These are phyloP conservation scores for Rhopalosiphum nymphaeae DNA, from an alignment of 2,888 invertebrate species.

Conservation along the genomic window DNA sequence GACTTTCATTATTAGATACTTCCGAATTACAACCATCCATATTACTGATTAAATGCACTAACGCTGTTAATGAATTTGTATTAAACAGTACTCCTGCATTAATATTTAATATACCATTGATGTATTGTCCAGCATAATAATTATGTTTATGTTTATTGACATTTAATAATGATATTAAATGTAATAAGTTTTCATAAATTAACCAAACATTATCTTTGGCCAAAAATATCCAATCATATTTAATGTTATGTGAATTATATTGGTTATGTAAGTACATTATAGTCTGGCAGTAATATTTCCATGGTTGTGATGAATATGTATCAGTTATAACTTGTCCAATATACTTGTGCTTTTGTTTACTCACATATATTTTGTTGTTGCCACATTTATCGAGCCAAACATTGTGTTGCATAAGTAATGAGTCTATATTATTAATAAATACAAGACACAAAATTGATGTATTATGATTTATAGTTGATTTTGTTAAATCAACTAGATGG, in stretches of 20 bases:
- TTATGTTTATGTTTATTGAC: background rate
- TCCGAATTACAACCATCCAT: background rate
- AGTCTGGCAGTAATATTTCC: constrained; percentile 41
- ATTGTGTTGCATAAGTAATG: constrained; percentile 28
- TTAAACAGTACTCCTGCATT: constrained; percentile 31
- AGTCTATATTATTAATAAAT: constrained; percentile 31
- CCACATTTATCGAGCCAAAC: constrained; percentile 38
- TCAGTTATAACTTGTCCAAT: background rate
- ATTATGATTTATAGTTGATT: background rate
- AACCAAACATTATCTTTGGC: constrained; percentile 47
- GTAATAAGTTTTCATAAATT: constrained; percentile 52
- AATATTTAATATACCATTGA: background rate
- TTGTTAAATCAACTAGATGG: constrained; percentile 16
- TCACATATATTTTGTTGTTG: background rate
- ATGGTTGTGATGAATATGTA: constrained; percentile 8
- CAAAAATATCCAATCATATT: constrained; percentile 55
- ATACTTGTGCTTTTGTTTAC: background rate
- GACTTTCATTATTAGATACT: background rate
- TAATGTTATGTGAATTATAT: background rate
- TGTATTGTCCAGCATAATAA: constrained; percentile 42
- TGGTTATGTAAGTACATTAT: background rate
- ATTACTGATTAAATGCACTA: constrained; percentile 10
- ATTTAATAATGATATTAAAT: constrained; percentile 30
- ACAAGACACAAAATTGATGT: constrained; percentile 34
- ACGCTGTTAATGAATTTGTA: background rate